Evolutionary conservation across 2,797 vertebrate species (phyloP).

Genomic region (Acanthurus lineatus): DNA sequence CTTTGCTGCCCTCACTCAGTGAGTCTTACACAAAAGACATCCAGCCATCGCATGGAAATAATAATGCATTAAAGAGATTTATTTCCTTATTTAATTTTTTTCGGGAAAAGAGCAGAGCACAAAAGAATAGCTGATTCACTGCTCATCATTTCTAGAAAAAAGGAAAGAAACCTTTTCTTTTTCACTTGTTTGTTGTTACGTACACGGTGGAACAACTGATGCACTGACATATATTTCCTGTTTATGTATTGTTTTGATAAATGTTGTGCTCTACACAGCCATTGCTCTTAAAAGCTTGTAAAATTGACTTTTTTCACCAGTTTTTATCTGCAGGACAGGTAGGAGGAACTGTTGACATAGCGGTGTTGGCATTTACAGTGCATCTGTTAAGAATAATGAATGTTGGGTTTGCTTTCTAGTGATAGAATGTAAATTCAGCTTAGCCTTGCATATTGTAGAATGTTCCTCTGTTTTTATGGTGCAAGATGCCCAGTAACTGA

Average conservation of each 20-base stretch:
- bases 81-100: background rate
- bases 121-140: background rate
- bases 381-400: slow-evolving; percentile 2
- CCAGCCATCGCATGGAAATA: background rate
- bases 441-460: background rate
- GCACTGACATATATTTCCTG: too few relatives aligned
- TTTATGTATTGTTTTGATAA: background rate
- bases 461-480: background rate
- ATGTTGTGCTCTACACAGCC: background rate
- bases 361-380: background rate
- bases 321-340: background rate
- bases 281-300: background rate
- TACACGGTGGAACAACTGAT: background rate
- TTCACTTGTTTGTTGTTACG: background rate
- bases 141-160: background rate
- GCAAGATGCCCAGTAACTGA: background rate
- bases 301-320: background rate
- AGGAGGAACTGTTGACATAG: background rate
- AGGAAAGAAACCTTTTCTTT: background rate
- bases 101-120: too few relatives aligned
- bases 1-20: background rate
- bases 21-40: background rate
- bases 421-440: background rate
- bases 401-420: too few relatives aligned
- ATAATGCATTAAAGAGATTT: background rate